A percentile compares a stretch with the other conserved stretches of the same genome.
Conservation (phyloP, 2,888 invertebrate species). For the Colostygia pectinataria region DNA sequence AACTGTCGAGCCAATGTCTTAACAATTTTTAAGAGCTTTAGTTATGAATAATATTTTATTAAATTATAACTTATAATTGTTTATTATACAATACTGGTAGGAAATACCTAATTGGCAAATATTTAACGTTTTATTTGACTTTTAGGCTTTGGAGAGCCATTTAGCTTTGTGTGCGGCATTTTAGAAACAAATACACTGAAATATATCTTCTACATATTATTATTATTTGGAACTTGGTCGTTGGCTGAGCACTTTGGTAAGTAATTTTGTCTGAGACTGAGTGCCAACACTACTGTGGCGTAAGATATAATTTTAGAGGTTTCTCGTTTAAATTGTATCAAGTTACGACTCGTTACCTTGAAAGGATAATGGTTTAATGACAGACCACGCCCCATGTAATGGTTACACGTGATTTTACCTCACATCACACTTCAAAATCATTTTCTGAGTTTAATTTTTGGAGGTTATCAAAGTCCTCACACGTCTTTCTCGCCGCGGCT, state of each 20-base stretch:
- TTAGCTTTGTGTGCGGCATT: too few species aligned
- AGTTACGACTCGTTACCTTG: slow-evolving; percentile 61
- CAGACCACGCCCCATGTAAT: slow-evolving; percentile 71
- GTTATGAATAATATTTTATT: too few species aligned
- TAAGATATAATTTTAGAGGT: slow-evolving; percentile 43
- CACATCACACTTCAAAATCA: slow-evolving; percentile 71
- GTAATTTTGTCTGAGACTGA: too few species aligned
- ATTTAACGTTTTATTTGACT: too few species aligned
- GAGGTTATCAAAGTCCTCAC: slow-evolving; percentile 66
- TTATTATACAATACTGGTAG: too few species aligned
- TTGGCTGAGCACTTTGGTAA: too few species aligned
- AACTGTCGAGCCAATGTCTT: slow-evolving; percentile 5
- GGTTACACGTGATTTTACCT: slow-evolving; percentile 67
- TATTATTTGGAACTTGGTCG: too few species aligned
- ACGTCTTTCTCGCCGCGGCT: slow-evolving; percentile 52
- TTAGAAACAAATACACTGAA: too few species aligned
- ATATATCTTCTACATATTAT: too few species aligned
- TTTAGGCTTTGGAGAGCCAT: too few species aligned
- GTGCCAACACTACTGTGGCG: background rate
- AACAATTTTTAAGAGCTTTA: background rate
- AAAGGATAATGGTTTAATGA: slow-evolving; percentile 76
- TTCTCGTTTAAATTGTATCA: slow-evolving; percentile 38
- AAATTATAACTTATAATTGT: too few species aligned
- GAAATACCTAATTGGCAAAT: too few species aligned
- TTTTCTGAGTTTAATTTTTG: slow-evolving; percentile 67